Percentiles rank a stretch among this genome's conserved stretches.
These are phyloP conservation scores for Crepidodera aurea DNA, from an alignment of 2,888 invertebrate species.

Conservation along the genomic window DNA sequence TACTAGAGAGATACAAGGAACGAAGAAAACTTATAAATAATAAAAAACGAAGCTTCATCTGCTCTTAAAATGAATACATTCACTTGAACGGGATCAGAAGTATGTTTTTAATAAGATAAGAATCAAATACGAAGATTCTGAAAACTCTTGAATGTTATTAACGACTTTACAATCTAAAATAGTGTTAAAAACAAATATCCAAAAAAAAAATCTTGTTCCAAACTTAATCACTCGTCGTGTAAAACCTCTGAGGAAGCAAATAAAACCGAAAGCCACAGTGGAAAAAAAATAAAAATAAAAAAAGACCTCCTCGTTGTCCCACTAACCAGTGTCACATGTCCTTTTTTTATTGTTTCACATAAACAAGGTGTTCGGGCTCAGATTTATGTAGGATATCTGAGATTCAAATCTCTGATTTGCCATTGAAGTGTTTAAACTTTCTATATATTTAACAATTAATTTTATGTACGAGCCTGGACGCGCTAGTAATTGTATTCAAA, in stretches of 20 bases:
- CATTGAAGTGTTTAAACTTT: conserved; percentile 63
- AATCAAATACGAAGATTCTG: too few species aligned
- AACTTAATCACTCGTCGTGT: conserved; percentile 17
- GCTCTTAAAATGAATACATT: too few species aligned
- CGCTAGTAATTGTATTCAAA: conserved; percentile 62
- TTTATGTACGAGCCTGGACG: conserved; percentile 59
- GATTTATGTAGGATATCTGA: conserved; percentile 61
- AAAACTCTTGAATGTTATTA: neutral
- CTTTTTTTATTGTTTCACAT: conserved; percentile 53
- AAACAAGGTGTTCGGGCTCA: conserved; percentile 60
- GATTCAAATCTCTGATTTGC: conserved; percentile 61
- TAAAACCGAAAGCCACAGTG: conserved; percentile 16
- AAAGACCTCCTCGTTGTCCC: conserved; percentile 15
- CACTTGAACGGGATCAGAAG: too few species aligned
- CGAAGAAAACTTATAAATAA: too few species aligned
- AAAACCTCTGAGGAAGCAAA: conserved; percentile 25
- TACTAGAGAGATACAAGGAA: too few species aligned
- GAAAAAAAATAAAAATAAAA: conserved; percentile 7
- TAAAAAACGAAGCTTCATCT: too few species aligned
- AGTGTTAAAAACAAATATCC: conserved; percentile 16
- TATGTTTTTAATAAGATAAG: too few species aligned
- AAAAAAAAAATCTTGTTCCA: conserved; percentile 16
- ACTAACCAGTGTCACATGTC: conserved; percentile 47
- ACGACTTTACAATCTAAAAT: conserved; percentile 19
- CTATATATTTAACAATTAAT: conserved; percentile 62